Conservation (phyloP, 2,888 invertebrate genomes). For the Phortica okadai region DNA sequence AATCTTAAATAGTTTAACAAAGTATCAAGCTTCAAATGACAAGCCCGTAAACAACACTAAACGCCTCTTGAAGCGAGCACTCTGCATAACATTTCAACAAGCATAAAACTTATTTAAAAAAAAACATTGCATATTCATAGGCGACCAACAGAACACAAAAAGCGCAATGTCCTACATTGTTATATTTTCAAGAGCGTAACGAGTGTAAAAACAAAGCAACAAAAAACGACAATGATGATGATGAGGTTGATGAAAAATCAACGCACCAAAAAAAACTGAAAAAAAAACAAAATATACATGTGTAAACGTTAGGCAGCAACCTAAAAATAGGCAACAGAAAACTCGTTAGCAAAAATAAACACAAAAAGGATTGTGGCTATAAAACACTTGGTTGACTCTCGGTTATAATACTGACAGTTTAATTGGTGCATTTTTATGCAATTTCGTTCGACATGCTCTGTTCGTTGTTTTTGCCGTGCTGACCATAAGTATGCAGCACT, state of each 20-base stretch:
- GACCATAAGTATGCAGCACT: constrained; percentile 53
- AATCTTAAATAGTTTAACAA: background rate
- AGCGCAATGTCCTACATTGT: constrained; percentile 21
- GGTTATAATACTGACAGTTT: constrained; percentile 73
- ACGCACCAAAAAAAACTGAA: constrained; percentile 13
- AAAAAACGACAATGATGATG: constrained; percentile 12
- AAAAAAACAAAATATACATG: constrained; percentile 26
- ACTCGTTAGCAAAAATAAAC: constrained; percentile 49
- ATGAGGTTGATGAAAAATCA: constrained; percentile 23
- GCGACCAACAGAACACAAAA: constrained; percentile 32
- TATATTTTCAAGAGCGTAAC: constrained; percentile 7
- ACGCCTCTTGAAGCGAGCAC: background rate
- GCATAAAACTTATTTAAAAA: background rate
- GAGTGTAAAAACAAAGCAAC: constrained; percentile 13
- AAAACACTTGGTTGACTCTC: constrained; percentile 69
- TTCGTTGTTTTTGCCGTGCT: background rate
- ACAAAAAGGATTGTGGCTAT: constrained; percentile 53
- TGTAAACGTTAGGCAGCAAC: constrained; percentile 27
- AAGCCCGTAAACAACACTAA: background rate
- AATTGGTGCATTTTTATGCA: constrained; percentile 71
- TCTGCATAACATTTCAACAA: background rate
- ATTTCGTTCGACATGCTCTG: constrained; percentile 25
- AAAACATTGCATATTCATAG: constrained; percentile 61
- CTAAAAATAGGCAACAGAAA: constrained; percentile 40
- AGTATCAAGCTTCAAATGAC: background rate